Percentiles rank a stretch among this genome's conserved stretches.
phyloP scores from a whole-genome alignment of 2,113 vertebrate species.

The Cranoglanis bouderius region DNA sequence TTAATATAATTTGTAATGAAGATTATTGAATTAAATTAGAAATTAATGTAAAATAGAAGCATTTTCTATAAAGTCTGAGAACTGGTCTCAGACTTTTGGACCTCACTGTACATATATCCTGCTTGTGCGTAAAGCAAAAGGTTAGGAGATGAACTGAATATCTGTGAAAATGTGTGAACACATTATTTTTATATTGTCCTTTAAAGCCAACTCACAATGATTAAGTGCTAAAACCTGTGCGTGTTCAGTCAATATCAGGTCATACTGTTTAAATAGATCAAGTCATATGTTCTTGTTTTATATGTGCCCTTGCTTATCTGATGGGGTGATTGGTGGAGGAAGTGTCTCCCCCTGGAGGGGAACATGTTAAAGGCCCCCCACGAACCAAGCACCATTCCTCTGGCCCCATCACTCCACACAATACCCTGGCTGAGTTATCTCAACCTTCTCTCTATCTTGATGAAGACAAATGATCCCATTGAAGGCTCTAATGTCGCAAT shows the following conservation, averaged over 20 bases:
- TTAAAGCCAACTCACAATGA: background rate
- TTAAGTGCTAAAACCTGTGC: background rate
- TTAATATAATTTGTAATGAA: background rate
- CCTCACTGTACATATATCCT: background rate
- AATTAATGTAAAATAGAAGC: background rate
- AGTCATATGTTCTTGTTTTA: background rate
- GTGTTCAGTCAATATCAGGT: background rate
- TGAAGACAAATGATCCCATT: slow-evolving; percentile 63
- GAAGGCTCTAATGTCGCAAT: slow-evolving; percentile 66
- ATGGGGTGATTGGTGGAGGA: slow-evolving; percentile 26
- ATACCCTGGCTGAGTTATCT: slow-evolving; percentile 53
- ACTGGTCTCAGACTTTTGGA: background rate
- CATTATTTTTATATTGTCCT: background rate
- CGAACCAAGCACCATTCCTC: background rate
- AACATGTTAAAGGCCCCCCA: slow-evolving; percentile 42
- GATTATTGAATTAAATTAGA: background rate
- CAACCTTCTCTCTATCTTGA: slow-evolving; percentile 59
- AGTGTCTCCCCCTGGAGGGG: slow-evolving; percentile 49
- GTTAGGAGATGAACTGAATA: background rate
- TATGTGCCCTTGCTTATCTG: background rate
- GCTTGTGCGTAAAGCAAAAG: background rate
- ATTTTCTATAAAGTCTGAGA: background rate
- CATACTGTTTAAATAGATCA: background rate
- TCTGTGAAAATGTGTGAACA: background rate
- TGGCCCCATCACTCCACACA: slow-evolving; percentile 35